Evolutionary conservation across 1,140 invertebrate genomes (phyloP), one percentile per base, ranked within the genome.

Genomic region (Paracyclopina nana): DNA sequence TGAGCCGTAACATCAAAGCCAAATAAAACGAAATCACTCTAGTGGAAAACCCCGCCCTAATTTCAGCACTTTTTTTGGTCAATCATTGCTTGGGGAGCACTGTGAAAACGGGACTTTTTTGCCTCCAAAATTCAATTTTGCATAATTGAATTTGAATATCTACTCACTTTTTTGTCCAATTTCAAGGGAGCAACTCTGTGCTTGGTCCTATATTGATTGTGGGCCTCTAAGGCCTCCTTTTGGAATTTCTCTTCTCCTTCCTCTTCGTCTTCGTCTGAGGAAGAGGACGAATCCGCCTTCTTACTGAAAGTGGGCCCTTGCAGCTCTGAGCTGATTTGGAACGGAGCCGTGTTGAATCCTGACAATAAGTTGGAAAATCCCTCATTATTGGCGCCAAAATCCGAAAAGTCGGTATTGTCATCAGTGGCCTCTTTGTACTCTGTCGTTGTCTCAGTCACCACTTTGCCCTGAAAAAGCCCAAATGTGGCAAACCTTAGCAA

Each of bases 141-240:
- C 9, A 31, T 31, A 43, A n/a, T 43, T 43, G 8, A 8, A 9
- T 42, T n/a, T 9, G 9, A 44, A 20, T 16, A 40, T 27, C 16
- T 25, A 16, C 68, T 65, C 67, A 80, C 78, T 66, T 81, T 71
- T 65, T 77, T 71, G 59, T 71, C 75, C 22, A 86, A 58, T 62
- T 74, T 71, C 46, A 87, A 59, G 2, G 74, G 70, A 1, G 72
- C 66, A 1, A 74, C 76, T 42, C 74, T 72, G 62, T 88, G 83
- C 57, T 74, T 77, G 55, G 65, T 65, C 55, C 84, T 67, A 57
- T 80, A 82, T 43, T 78, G 74, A 61, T 87, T 87, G 61, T 85
- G 82, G 20, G 76, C 68, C 42, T 75, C 66, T 48, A 85, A 65
- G 62, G 67, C 74, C 57, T 71, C 76, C 61, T 64, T 66, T 58